Conservation (phyloP, 2,888 invertebrate genomes). For the Lysandra bellargus region DNA sequence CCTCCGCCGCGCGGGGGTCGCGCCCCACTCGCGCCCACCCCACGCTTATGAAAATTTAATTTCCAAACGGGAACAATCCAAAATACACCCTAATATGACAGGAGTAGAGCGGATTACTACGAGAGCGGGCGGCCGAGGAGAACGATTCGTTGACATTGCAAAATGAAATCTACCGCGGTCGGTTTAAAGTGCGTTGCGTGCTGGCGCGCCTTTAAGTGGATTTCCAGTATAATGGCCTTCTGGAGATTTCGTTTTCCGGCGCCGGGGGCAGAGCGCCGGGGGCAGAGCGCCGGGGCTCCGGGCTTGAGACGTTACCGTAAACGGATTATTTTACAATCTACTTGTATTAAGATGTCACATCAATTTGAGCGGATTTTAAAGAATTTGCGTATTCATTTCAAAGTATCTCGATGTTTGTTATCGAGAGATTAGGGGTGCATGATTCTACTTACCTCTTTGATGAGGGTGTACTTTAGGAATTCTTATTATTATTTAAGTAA, state of each 20-base stretch:
- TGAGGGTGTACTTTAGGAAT: background rate
- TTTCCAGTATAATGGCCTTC: slow-evolving; percentile 74
- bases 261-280: slow-evolving; percentile 40
- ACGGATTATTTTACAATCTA: slow-evolving; percentile 74
- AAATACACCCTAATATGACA: slow-evolving; percentile 66
- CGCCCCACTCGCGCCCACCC: slow-evolving; percentile 44
- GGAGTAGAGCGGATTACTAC: slow-evolving; percentile 65
- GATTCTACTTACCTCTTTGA: background rate
- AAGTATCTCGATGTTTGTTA: slow-evolving; percentile 1
- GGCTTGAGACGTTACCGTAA: slow-evolving; percentile 68
- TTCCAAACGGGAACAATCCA: slow-evolving; percentile 66
- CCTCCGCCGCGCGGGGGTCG: slow-evolving; percentile 46
- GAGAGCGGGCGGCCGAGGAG: slow-evolving; percentile 58
- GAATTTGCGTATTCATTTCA: slow-evolving; percentile 21
- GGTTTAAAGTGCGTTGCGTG: slow-evolving; percentile 54
- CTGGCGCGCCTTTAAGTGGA: slow-evolving; percentile 51
- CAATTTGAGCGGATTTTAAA: slow-evolving; percentile 26
- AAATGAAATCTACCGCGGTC: slow-evolving; percentile 57
- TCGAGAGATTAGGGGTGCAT: slow-evolving; percentile 7
- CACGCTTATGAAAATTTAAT: slow-evolving; percentile 78
- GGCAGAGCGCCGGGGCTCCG: slow-evolving; percentile 40
- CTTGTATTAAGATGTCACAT: slow-evolving; percentile 40
- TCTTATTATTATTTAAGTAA: background rate
- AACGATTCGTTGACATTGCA: slow-evolving; percentile 49
- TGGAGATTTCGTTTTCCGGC: slow-evolving; percentile 76